Base-by-base conservation (phyloP, 2,797 vertebrate species). In the Pangasius sanitwongsei region DNA sequence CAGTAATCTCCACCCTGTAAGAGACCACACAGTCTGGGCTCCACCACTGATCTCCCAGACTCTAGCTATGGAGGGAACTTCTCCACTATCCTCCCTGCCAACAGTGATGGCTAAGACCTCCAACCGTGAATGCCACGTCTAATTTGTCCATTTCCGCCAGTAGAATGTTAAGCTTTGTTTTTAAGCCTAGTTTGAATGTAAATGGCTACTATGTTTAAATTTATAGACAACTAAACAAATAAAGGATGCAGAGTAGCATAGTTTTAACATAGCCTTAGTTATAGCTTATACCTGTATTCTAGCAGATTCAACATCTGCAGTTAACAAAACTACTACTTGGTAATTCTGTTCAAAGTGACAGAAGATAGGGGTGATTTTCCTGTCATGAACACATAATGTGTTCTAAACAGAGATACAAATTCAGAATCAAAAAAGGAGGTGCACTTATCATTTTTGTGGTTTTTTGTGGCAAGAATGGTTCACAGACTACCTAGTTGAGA, bases 1-100 rank as follows among this genome's bases (percentile, higher is more conserved):
- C 25, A 18, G 63, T 28, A 34, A 63, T 57, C 86, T 89, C 89
- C 89, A 84, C 70, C 86, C 89, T 84, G 69, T 16, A 25, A 77
- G 25, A 89, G 89, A 89, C 85, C 89, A 87, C 89, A 87, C 80
- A 89, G 59, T 87, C 67, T 77, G 70, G 89, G 34, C 34, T 87
- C 59, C 59, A 55, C 31, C 31, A 50, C 70, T 41, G 59, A 83
- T 12, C 34, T 84, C 20, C 41, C 88, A 75, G 78, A 50, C 55
- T 86, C 85, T 23, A 82, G 84, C 84, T 72, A 83, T 41, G 57
- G 85, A 86, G 67, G 41, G 2, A 83, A 83, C 23, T 65, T 65
- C 82, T 82, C 87, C 34, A 70, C 50, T 41, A 75, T 69, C 50
- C 59, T 86, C 63, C 28, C 63, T 81, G 20, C 59, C 84, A 57